phyloP scores from a whole-genome alignment of 2,797 vertebrate species.

The Cuniculus paca region DNA sequence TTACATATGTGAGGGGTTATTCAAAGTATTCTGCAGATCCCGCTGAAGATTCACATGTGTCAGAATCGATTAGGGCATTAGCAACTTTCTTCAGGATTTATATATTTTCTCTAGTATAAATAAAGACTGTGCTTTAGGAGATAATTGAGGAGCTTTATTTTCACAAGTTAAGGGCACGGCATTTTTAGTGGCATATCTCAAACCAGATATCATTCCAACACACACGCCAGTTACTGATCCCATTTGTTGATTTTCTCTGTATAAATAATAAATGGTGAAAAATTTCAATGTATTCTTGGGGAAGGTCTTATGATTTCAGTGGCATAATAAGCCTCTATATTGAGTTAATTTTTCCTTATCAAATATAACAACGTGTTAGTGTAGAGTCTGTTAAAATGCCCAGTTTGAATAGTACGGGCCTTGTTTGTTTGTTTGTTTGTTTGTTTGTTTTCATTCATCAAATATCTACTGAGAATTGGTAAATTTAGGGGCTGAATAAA shows the following conservation, averaged over 20 bases:
- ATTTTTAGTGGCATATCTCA: neutral
- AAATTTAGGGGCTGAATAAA: neutral
- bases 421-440: neutral
- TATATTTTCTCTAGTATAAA: neutral
- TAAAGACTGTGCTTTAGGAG: neutral
- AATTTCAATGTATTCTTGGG: neutral
- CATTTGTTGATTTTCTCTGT: neutral
- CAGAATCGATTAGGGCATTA: constrained; percentile 4
- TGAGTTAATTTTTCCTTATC: neutral
- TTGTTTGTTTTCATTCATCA: neutral
- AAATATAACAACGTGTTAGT: neutral
- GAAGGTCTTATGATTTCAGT: neutral
- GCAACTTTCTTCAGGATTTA: constrained; percentile 15
- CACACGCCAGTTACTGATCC: neutral
- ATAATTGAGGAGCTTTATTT: neutral
- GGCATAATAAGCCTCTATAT: neutral
- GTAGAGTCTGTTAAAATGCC: neutral
- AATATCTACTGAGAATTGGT: neutral
- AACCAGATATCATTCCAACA: neutral
- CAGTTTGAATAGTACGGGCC: neutral
- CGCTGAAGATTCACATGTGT: constrained; percentile 34
- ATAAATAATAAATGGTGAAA: neutral
- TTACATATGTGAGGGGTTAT: constrained; percentile 45
- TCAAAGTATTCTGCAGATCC: constrained; percentile 40
- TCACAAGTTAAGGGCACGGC: neutral